These are phyloP conservation scores for Eumerus sabulonum DNA, from an alignment of 2,888 invertebrate genomes.

Conservation along the genomic window DNA sequence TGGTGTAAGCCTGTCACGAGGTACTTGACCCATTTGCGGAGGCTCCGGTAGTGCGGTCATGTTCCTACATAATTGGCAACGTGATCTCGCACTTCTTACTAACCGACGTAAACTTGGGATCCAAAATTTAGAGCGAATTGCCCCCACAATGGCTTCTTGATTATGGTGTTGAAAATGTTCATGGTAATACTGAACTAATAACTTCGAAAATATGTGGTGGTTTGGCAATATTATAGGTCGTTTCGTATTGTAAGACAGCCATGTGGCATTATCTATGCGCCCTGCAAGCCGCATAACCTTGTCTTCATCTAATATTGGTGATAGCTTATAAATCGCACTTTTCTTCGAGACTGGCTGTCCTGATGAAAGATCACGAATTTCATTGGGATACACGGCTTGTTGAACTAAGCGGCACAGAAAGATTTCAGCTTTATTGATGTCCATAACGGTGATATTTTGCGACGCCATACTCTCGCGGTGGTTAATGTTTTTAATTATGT, in stretches of 20 bases:
- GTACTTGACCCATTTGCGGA: conserved; percentile 69
- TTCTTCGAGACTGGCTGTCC: conserved; percentile 8
- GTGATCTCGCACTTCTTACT: conserved; percentile 13
- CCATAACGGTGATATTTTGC: not conserved
- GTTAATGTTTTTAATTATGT: not conserved
- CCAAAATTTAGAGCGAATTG: conserved; percentile 35
- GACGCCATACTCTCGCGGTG: not conserved
- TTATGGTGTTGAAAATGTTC: conserved; percentile 31
- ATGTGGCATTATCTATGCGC: conserved; percentile 30
- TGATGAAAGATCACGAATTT: conserved; percentile 17
- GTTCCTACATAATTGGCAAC: conserved; percentile 32
- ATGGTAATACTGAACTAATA: conserved; percentile 34
- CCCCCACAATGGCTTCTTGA: conserved; percentile 33
- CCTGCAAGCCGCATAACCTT: conserved; percentile 22
- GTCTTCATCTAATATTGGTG: conserved; percentile 33
- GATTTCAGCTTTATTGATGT: conserved; percentile 9
- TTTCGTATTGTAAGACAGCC: conserved; percentile 23
- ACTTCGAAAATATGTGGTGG: conserved; percentile 18
- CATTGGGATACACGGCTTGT: conserved; percentile 5
- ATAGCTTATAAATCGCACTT: conserved; percentile 21
- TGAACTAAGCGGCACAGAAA: conserved; percentile 25
- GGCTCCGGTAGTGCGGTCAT: conserved; percentile 19
- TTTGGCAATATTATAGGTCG: conserved; percentile 42
- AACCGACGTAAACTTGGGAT: conserved; percentile 37
- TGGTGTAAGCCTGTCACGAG: conserved; percentile 52